A percentile compares a stretch with the other conserved stretches of the same genome.
phyloP scores from a whole-genome alignment of 2,888 invertebrate genomes.

The Apocheima hispidaria region DNA sequence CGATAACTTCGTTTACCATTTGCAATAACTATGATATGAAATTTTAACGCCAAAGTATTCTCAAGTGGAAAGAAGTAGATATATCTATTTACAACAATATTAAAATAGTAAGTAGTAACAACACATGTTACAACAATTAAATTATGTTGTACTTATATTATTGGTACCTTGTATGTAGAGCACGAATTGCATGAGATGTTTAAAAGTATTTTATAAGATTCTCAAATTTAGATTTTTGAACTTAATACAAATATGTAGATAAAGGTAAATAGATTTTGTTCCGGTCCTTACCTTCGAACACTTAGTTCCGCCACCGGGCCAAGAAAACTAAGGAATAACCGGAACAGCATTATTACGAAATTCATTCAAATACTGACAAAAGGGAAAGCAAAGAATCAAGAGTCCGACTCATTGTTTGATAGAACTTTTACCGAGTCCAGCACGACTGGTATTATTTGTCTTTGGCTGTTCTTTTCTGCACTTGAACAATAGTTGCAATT shows the following conservation, averaged over 20 bases:
- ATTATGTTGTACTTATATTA: too few relatives aligned
- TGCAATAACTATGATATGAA: too few relatives aligned
- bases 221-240: background rate
- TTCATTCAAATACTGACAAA: constrained; percentile 63
- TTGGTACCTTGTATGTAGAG: too few relatives aligned
- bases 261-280: constrained; percentile 6
- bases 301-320: constrained; percentile 34
- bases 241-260: background rate
- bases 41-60: too few relatives aligned
- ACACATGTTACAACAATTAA: too few relatives aligned
- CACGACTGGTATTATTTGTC: constrained; percentile 69
- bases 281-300: constrained; percentile 26
- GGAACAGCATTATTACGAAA: constrained; percentile 58
- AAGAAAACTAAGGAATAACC: constrained; percentile 50
- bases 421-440: constrained; percentile 68
- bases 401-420: constrained; percentile 68
- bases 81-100: too few relatives aligned
- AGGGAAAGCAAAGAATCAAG: constrained; percentile 77
- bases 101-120: too few relatives aligned
- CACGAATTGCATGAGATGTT: too few relatives aligned
- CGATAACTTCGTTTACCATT: background rate
- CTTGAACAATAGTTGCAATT: constrained; percentile 71
- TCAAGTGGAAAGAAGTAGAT: too few relatives aligned
- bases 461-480: constrained; percentile 60
- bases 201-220: background rate